Evolutionary conservation across 2,888 invertebrate genomes (phyloP), one percentile per base, ranked within the genome.

Genomic region (Aproaerema taeniolella): DNA sequence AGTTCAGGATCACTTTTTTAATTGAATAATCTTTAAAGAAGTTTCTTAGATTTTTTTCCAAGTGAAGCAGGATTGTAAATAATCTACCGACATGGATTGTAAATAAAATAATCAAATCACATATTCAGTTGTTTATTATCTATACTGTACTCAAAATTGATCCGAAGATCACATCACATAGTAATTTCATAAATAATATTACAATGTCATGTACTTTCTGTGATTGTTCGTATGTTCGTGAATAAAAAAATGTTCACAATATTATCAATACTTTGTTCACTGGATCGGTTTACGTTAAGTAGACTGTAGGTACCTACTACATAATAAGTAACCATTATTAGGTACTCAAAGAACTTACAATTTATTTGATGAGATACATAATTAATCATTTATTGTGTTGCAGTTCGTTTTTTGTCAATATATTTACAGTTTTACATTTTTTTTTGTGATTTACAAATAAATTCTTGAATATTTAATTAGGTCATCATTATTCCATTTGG

Each of bases 91-190:
- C n/a, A n/a, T n/a, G n/a, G n/a, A n/a, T n/a, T n/a, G n/a, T n/a
- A 70, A 79, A 74, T 69, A 54, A 80, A 82, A 80, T 55, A 59
- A 51, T 55, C 66, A 61, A 46, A 72, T 88, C 86, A 91, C 90
- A 90, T 90, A 90, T 90, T 90, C 89, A 87, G 86, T 87, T 87
- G 89, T 90, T 90, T 90, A 90, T 90, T 90, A 90, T 89, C 90
- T 90, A 90, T 90, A 90, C 89, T 90, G 90, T 91, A 90, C 90
- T 91, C 90, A 90, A 90, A 90, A 90, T 89, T 89, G 90, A 90
- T 90, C 90, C 88, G 86, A 86, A 86, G 90, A 90, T 89, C 90
- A 89, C 90, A 90, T 90, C 90, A 90, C 90, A 90, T 90, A 89
- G 90, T 90, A 90, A 90, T 85, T 87, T 86, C 80, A 88, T 85